Evolutionary conservation across 2,888 invertebrate genomes (phyloP).

Genomic region (Andrena marginata): DNA sequence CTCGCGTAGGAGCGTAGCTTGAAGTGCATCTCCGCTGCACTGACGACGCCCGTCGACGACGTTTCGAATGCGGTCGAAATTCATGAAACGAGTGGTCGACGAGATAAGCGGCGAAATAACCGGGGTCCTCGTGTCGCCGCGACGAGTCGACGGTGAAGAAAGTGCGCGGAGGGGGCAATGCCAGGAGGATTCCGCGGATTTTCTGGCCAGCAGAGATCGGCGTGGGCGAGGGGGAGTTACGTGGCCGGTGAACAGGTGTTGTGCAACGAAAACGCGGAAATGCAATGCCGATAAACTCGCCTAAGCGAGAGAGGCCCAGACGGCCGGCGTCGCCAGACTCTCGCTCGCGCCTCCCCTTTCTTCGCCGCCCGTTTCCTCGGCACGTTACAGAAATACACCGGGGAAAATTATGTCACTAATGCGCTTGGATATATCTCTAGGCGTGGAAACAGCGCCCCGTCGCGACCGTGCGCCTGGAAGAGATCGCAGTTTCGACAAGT

Average conservation of each 20-base stretch:
- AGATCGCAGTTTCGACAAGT: conserved; percentile 7
- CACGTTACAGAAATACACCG: conserved; percentile 79
- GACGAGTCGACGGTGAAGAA: conserved; percentile 5
- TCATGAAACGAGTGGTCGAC: not conserved
- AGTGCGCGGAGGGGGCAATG: not conserved
- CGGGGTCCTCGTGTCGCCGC: not conserved
- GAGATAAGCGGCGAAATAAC: not conserved
- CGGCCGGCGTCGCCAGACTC: conserved; percentile 69
- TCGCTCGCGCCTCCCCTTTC: conserved; percentile 64
- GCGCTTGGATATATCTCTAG: conserved; percentile 71
- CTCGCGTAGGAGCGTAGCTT: not conserved
- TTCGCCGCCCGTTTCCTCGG: conserved; percentile 61
- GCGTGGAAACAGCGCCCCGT: conserved; percentile 59
- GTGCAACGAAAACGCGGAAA: conserved; percentile 82
- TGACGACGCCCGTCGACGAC: not conserved
- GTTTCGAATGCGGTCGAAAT: not conserved
- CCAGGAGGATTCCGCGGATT: conserved; percentile 20
- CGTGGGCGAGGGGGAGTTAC: conserved; percentile 62
- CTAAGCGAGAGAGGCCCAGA: conserved; percentile 64
- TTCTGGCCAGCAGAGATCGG: conserved; percentile 39
- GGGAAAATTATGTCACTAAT: conserved; percentile 81
- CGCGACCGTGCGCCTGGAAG: conserved; percentile 24
- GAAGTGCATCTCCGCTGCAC: not conserved
- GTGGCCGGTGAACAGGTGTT: conserved; percentile 78
- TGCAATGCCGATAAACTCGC: conserved; percentile 72